Evolutionary conservation across 2,113 vertebrate genomes (phyloP).

Genomic region (Aleadryas rufinucha): DNA sequence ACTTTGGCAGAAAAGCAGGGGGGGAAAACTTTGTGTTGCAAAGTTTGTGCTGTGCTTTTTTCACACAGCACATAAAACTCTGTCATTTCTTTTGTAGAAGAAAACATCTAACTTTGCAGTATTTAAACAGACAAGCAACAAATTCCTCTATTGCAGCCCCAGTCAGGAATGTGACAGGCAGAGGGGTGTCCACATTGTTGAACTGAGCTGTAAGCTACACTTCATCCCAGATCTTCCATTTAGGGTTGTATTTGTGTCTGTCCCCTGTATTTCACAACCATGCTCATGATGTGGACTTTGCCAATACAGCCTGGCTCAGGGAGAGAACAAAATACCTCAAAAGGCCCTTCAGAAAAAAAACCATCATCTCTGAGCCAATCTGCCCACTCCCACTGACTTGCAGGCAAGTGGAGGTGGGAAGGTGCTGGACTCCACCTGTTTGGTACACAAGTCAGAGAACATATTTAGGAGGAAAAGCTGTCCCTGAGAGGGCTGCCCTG

Average conservation of each 20-base stretch:
- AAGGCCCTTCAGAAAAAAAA: not conserved
- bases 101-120: not conserved
- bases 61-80: not conserved
- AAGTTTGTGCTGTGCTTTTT: not conserved
- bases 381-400: rapidly evolving
- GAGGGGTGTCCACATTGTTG: not conserved
- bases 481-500: not conserved
- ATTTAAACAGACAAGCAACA: not conserved
- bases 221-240: not conserved
- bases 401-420: not conserved
- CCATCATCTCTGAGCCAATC: not conserved
- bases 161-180: not conserved
- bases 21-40: not conserved
- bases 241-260: not conserved
- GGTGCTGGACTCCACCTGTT: not conserved
- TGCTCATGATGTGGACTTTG: rapidly evolving
- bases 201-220: not conserved
- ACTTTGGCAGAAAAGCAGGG: not conserved
- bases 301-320: not conserved
- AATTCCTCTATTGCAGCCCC: not conserved
- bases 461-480: not conserved
- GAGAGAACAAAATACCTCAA: not conserved
- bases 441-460: not conserved
- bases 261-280: not conserved
- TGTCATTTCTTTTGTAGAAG: not conserved